These are phyloP conservation scores for Drosophila paucipuncta DNA, from an alignment of 2,888 invertebrate species.

Conservation along the genomic window DNA sequence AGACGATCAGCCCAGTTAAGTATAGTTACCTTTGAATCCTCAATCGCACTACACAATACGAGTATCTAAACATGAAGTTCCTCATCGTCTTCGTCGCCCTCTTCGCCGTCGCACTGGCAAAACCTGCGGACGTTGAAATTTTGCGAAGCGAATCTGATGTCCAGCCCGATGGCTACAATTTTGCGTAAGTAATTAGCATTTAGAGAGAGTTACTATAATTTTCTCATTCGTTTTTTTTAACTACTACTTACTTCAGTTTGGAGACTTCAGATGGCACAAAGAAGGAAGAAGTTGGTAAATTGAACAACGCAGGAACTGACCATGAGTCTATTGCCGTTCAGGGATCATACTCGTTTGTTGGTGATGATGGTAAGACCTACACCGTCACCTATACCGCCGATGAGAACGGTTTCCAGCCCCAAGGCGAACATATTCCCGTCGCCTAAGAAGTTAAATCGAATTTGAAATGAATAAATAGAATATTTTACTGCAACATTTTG, in stretches of 20 bases:
- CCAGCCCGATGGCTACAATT: constrained; percentile 86
- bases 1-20: neutral
- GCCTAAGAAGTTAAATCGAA: constrained; percentile 44
- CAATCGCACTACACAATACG: constrained; percentile 44
- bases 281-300: constrained; percentile 49
- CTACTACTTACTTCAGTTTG: neutral
- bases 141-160: constrained; percentile 55
- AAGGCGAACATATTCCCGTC: constrained; percentile 83
- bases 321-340: constrained; percentile 86
- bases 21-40: constrained; percentile 54
- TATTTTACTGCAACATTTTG: constrained; percentile 13
- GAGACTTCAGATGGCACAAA: constrained; percentile 11
- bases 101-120: constrained; percentile 72
- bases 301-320: constrained; percentile 85
- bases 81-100: constrained; percentile 75
- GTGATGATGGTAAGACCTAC: constrained; percentile 87
- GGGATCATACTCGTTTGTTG: constrained; percentile 87
- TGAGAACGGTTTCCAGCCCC: constrained; percentile 85
- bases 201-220: constrained; percentile 29
- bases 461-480: constrained; percentile 17
- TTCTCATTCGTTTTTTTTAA: constrained; percentile 1
- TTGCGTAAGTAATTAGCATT: constrained; percentile 43
- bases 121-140: constrained; percentile 33
- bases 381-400: constrained; percentile 86
- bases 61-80: constrained; percentile 67